Base-by-base conservation (phyloP, 2,888 invertebrate genomes). In the Athalia cordata region DNA sequence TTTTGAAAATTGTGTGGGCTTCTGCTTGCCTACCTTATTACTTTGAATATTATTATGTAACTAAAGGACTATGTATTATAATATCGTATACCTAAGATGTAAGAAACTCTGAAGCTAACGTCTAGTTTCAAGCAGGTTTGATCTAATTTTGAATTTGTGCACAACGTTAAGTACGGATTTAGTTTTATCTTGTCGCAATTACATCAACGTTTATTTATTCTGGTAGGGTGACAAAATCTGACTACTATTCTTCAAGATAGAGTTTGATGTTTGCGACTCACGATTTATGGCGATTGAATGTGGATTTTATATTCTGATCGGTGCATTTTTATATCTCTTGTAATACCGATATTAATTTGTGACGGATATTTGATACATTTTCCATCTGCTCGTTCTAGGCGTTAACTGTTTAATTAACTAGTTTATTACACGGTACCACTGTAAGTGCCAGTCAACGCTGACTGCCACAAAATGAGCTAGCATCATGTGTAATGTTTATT, bases 401-500 rank as follows among this genome's bases (percentile, higher is more conserved):
- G 85, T 85, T 86, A 83, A 85, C 83, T 82, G 83, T 83, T 85
- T 84, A 81, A 85, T 85, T 84, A 81, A 85, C 79, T 83, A 83
- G 84, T 84, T 85, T 85, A 85, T 84, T 84, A 85, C 83, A 85
- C 84, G 83, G 85, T 87, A 86, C 84, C 84, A 86, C 84, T 87
- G 86, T 85, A 85, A 86, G 85, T 85, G 84, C 84, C 85, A 83
- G 85, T 85, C 84, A 83, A 84, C 66, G 83, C 82, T 83, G 84
- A 86, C 85, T 85, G 85, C 83, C 83, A 83, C 83, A 81, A 85
- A 87, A 86, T 85, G 85, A 87, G 85, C 87, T 86, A 87, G 86
- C 86, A 87, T 87, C 87, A 86, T 88, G 87, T 88, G 87, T 88
- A 89, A 89, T 87, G 87, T 89, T 89, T 84, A 88, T 87, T 86